Evolutionary conservation across 2,113 vertebrate genomes (phyloP).

Genomic region (Ammodytes marinus): DNA sequence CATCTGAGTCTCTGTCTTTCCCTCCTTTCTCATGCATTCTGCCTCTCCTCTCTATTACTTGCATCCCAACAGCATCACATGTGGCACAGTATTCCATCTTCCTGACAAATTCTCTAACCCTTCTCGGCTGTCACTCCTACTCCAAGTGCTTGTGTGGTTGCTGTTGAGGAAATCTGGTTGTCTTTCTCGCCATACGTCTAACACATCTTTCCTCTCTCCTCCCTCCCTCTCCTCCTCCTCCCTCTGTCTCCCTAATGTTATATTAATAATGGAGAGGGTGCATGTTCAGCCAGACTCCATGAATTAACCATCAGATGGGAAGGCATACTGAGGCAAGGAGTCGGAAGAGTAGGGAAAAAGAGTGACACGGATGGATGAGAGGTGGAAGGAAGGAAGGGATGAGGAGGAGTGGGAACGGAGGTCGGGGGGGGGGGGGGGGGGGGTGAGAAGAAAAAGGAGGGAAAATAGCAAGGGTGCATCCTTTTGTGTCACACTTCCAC

Average conservation of each 20-base stretch:
- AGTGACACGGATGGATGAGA: conserved; percentile 48
- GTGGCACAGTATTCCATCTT: conserved; percentile 48
- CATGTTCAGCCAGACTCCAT: conserved; percentile 84
- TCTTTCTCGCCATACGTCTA: not conserved
- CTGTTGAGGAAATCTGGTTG: conserved; percentile 34
- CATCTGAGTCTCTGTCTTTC: conserved; percentile 38
- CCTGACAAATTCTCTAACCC: conserved; percentile 40
- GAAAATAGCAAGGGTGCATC: conserved; percentile 18
- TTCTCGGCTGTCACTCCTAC: conserved; percentile 53
- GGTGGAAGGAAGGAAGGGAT: not conserved
- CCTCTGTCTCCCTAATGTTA: conserved; percentile 79
- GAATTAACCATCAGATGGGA: conserved; percentile 85
- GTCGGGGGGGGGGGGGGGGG: not conserved
- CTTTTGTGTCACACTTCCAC: conserved; percentile 52
- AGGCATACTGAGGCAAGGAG: conserved; percentile 59
- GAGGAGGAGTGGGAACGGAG: not conserved
- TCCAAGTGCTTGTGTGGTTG: conserved; percentile 32
- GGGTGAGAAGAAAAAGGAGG: not conserved
- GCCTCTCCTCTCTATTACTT: conserved; percentile 32
- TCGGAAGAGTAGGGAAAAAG: conserved; percentile 50
- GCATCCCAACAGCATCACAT: conserved; percentile 47
- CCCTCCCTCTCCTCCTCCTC: conserved; percentile 36
- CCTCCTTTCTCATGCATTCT: not conserved
- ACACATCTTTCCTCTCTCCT: conserved; percentile 19
- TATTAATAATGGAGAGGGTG: conserved; percentile 86